A percentile compares a stretch with the other conserved stretches of the same genome.
Evolutionary conservation across 2,888 invertebrate species (phyloP).

Genomic region (Sclerodermus sp.): DNA sequence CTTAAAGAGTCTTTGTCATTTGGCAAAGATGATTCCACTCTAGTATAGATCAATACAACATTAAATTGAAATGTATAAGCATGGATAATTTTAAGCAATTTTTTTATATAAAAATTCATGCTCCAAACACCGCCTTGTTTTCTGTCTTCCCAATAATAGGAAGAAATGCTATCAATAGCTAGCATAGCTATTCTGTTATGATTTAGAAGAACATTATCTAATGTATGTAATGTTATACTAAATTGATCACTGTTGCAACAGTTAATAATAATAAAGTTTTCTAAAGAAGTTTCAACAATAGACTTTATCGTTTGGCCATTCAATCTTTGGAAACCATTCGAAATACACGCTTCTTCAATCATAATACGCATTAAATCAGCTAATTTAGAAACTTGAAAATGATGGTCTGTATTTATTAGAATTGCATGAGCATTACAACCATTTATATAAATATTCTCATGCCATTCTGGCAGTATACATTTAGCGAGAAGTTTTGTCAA

Average conservation of each 20-base stretch:
- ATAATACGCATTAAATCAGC: slow-evolving; percentile 46
- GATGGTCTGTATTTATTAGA: slow-evolving; percentile 60
- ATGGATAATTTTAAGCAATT: slow-evolving; percentile 56
- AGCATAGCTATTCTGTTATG: slow-evolving; percentile 57
- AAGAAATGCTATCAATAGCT: slow-evolving; percentile 60
- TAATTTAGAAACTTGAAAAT: slow-evolving; percentile 56
- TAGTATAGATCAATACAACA: slow-evolving; percentile 61
- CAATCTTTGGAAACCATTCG: slow-evolving; percentile 5
- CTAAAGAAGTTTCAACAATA: slow-evolving; percentile 43
- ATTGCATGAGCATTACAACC: slow-evolving; percentile 58
- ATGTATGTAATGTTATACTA: slow-evolving; percentile 44
- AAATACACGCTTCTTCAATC: slow-evolving; percentile 36
- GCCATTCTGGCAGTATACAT: slow-evolving; percentile 55
- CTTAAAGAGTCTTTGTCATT: neutral
- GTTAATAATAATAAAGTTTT: slow-evolving; percentile 52
- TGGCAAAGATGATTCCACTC: slow-evolving; percentile 44
- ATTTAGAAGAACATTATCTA: slow-evolving; percentile 54
- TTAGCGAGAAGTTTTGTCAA: slow-evolving; percentile 58
- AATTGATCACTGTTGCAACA: slow-evolving; percentile 55
- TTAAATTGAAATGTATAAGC: slow-evolving; percentile 60
- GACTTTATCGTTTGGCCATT: slow-evolving; percentile 26
- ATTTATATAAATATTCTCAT: slow-evolving; percentile 40
- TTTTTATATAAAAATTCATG: slow-evolving; percentile 61
- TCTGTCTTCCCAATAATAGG: slow-evolving; percentile 61
- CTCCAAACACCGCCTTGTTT: slow-evolving; percentile 6